These are phyloP conservation scores for Sceloporus undulatus DNA, from an alignment of 2,113 vertebrate genomes.

Conservation along the genomic window DNA sequence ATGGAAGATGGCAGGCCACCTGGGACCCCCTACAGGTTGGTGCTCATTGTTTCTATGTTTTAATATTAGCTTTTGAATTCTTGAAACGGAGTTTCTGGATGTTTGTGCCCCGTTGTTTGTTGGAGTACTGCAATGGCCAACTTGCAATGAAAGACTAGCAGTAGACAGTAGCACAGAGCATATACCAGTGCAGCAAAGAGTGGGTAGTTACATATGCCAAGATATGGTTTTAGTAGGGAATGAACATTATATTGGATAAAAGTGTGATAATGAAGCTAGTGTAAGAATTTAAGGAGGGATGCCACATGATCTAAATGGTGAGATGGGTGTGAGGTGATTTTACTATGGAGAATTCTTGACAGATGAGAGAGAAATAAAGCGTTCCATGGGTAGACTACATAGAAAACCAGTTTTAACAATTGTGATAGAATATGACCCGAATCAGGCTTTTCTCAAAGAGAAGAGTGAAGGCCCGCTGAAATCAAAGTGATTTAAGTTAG, in stretches of 20 bases:
- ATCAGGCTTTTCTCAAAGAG: background rate
- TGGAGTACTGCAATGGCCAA: background rate
- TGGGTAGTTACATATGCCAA: too few relatives aligned
- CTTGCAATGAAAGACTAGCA: background rate
- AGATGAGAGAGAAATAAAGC: background rate
- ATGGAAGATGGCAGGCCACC: too few relatives aligned
- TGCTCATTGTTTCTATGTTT: background rate
- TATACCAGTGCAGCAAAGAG: too few relatives aligned
- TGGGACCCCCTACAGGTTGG: too few relatives aligned
- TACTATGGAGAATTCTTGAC: background rate
- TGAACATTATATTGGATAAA: background rate
- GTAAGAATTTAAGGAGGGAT: background rate
- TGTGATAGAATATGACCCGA: background rate
- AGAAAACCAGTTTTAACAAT: background rate
- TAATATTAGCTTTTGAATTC: background rate
- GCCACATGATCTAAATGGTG: background rate
- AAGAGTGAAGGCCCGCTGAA: background rate
- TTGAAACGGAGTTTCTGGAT: background rate
- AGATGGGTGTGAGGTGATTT: background rate
- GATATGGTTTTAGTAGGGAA: too few relatives aligned
- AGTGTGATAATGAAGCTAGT: too few relatives aligned
- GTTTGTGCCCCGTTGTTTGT: background rate
- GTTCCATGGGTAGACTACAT: background rate
- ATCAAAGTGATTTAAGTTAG: too few relatives aligned
- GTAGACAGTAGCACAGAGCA: too few relatives aligned